phyloP scores from a whole-genome alignment of 2,797 vertebrate genomes.

The Gymnothorax javanicus region DNA sequence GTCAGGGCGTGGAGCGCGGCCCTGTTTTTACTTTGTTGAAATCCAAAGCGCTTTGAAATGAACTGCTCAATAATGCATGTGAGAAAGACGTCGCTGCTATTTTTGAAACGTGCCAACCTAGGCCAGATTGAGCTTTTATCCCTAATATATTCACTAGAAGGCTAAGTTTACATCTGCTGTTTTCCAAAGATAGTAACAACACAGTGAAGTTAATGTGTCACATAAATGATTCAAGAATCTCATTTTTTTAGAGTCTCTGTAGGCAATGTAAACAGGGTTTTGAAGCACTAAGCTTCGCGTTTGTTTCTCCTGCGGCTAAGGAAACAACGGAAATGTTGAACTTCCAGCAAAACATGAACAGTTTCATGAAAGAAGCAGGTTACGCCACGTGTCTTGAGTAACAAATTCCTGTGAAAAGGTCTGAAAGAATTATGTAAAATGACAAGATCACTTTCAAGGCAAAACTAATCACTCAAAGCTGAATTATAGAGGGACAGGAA shows the following conservation, averaged over 20 bases:
- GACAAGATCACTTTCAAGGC: neutral
- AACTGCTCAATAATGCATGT: constrained; percentile 8
- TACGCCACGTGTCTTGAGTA: neutral
- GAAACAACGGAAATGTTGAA: neutral
- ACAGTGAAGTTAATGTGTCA: constrained; percentile 18
- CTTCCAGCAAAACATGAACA: neutral
- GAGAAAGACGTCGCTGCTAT: neutral
- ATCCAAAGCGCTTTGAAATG: neutral
- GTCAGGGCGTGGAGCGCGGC: neutral
- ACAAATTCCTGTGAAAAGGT: neutral
- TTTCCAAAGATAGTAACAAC: constrained; percentile 19
- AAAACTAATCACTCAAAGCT: neutral
- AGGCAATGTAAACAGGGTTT: constrained; percentile 17
- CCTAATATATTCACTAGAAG: constrained; percentile 19
- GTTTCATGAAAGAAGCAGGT: neutral
- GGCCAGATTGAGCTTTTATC: constrained; percentile 9
- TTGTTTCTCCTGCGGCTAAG: neutral
- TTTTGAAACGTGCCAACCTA: constrained; percentile 21
- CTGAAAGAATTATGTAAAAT: neutral
- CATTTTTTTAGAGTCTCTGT: constrained; percentile 11
- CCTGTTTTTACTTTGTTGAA: neutral
- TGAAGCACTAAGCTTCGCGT: neutral
- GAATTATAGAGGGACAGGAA: neutral
- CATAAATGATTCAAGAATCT: constrained; percentile 4
- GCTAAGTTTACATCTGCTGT: constrained; percentile 16